These are phyloP conservation scores for Saccopteryx leptura DNA, from an alignment of 2,113 vertebrate species.

Conservation along the genomic window DNA sequence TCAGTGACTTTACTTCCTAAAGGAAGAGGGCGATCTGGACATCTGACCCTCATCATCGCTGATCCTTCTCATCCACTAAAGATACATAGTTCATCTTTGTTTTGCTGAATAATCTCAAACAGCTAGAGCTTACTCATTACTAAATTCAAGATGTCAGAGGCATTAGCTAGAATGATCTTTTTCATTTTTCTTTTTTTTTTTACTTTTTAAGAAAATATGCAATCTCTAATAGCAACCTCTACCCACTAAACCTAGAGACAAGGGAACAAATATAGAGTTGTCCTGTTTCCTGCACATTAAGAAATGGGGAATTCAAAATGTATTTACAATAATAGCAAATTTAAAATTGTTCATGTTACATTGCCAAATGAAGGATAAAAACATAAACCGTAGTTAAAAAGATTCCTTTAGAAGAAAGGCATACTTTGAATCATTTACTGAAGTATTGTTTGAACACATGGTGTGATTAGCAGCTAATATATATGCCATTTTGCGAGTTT, in stretches of 20 bases:
- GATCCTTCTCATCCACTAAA: not conserved
- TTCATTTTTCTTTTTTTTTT: not conserved
- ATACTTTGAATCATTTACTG: constrained; percentile 88
- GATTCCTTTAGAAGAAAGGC: constrained; percentile 87
- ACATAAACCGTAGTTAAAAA: constrained; percentile 90
- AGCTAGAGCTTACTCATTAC: not conserved
- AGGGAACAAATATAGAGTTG: constrained; percentile 40
- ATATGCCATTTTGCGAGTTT: constrained; percentile 90
- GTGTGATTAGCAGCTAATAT: constrained; percentile 91
- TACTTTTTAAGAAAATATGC: not conserved
- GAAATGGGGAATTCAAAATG: constrained; percentile 80
- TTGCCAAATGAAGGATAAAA: constrained; percentile 90
- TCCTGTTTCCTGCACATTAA: constrained; percentile 46
- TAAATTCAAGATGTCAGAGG: not conserved
- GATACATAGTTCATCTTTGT: not conserved
- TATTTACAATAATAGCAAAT: constrained; percentile 87
- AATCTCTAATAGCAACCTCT: not conserved
- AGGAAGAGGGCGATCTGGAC: not conserved
- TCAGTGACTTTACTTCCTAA: not conserved
- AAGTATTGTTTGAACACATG: constrained; percentile 89
- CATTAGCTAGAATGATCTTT: not conserved
- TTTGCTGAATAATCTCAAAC: not conserved
- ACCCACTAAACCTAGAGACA: not conserved
- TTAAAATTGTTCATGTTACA: constrained; percentile 89
- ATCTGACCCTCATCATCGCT: not conserved